These are phyloP conservation scores for Cyphomyrus discorhynchus DNA, from an alignment of 2,113 vertebrate genomes.

Conservation along the genomic window DNA sequence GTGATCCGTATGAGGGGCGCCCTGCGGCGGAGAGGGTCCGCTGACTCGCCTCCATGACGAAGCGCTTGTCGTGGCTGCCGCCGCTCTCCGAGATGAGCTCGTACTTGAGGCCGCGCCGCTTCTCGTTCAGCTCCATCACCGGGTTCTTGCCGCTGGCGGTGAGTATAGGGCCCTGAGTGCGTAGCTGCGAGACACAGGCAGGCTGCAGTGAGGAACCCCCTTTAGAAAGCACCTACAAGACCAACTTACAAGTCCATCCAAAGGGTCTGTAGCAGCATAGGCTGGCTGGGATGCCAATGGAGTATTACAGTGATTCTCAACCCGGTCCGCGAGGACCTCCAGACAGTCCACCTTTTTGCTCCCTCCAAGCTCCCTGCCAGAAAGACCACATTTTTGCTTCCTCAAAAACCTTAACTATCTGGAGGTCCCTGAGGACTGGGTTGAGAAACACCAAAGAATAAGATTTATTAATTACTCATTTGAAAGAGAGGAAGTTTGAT, in stretches of 20 bases:
- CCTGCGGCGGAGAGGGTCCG: neutral
- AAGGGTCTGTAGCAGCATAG: neutral
- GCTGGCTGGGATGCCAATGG: neutral
- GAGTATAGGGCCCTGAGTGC: conserved; percentile 99
- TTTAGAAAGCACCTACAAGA: neutral
- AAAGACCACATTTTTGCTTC: neutral
- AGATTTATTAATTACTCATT: neutral
- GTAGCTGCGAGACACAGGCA: conserved; percentile 62
- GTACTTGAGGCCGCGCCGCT: conserved; percentile 93
- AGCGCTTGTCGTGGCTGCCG: conserved; percentile 96
- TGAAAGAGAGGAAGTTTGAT: neutral
- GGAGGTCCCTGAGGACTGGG: neutral
- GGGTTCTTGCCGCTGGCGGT: conserved; percentile 98
- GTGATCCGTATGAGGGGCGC: neutral
- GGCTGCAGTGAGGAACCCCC: neutral
- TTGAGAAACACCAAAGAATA: neutral
- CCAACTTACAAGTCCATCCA: neutral
- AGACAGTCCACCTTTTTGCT: neutral
- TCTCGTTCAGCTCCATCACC: conserved; percentile 98
- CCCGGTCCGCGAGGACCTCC: neutral
- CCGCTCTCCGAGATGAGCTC: conserved; percentile 97
- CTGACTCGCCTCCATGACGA: conserved; percentile 88
- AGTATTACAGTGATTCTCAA: neutral
- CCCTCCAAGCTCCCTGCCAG: neutral
- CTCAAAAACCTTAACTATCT: neutral